A percentile compares a stretch with the other conserved stretches of the same genome.
These are phyloP conservation scores for Calonectris borealis DNA, from an alignment of 2,113 vertebrate species.

Conservation along the genomic window DNA sequence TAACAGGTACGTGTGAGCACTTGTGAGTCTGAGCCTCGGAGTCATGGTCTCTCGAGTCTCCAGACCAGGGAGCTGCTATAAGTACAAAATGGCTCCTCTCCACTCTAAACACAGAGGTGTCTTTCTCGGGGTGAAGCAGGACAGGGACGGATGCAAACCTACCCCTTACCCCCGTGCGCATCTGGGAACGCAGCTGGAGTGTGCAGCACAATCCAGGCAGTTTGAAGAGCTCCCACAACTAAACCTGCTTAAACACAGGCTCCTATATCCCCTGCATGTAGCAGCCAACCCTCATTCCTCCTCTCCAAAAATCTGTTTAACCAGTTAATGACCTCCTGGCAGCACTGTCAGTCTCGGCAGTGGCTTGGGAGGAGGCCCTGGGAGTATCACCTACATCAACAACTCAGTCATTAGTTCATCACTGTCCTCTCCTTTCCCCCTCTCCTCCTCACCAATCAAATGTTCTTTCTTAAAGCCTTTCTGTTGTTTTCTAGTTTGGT, in stretches of 20 bases:
- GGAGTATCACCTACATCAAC: not conserved
- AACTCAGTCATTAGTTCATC: not conserved
- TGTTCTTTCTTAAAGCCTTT: not conserved
- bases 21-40: not conserved
- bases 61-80: not conserved
- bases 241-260: not conserved
- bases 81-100: not conserved
- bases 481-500: not conserved
- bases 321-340: not conserved
- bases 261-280: not conserved
- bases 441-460: not conserved
- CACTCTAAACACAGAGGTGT: not conserved
- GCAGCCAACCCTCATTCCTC: not conserved
- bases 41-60: not conserved
- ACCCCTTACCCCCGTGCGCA: not conserved
- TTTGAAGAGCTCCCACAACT: not conserved
- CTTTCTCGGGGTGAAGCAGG: not conserved
- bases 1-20: accelerated
- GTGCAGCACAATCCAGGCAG: not conserved
- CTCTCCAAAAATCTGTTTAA: not conserved
- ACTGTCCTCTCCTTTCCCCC: not conserved
- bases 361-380: not conserved
- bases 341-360: not conserved
- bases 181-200: not conserved
- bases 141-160: not conserved